Evolutionary conservation across 1,140 invertebrate genomes (phyloP).

Genomic region (Schmidtea mediterranea): DNA sequence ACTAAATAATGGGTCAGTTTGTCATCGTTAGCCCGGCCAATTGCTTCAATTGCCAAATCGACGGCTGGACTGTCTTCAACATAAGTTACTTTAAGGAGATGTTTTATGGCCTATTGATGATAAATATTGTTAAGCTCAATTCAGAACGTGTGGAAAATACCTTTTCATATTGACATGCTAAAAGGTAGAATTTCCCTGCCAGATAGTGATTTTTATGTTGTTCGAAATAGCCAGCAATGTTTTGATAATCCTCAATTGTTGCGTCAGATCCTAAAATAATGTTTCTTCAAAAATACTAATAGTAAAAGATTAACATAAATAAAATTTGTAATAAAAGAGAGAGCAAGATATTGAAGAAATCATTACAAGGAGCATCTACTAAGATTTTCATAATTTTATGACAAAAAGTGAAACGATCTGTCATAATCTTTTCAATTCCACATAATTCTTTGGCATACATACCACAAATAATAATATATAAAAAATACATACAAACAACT

Average conservation of each 20-base stretch:
- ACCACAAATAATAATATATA: no score
- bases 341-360: neutral
- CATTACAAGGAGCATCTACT: no score
- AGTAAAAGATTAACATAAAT: no score
- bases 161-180: slow-evolving; percentile 53
- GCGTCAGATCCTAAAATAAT: slow-evolving; percentile 22
- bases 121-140: slow-evolving; percentile 2
- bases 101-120: slow-evolving; percentile 8
- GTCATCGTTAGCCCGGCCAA: slow-evolving; percentile 59
- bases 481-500: no score
- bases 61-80: slow-evolving; percentile 41
- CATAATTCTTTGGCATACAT: no score
- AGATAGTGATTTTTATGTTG: slow-evolving; percentile 55
- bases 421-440: no score
- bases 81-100: neutral
- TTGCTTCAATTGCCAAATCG: slow-evolving; percentile 59
- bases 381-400: no score
- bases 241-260: slow-evolving; percentile 51
- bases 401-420: no score
- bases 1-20: slow-evolving; percentile 49
- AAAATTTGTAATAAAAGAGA: no score
- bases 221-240: slow-evolving; percentile 66
- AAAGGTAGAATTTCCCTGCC: slow-evolving; percentile 73
- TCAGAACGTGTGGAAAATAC: slow-evolving; percentile 26
- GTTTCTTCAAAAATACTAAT: neutral